Evolutionary conservation across 1,140 invertebrate species (phyloP), one percentile per base, ranked within the genome.

Genomic region (Leptinotarsa lineolata): DNA sequence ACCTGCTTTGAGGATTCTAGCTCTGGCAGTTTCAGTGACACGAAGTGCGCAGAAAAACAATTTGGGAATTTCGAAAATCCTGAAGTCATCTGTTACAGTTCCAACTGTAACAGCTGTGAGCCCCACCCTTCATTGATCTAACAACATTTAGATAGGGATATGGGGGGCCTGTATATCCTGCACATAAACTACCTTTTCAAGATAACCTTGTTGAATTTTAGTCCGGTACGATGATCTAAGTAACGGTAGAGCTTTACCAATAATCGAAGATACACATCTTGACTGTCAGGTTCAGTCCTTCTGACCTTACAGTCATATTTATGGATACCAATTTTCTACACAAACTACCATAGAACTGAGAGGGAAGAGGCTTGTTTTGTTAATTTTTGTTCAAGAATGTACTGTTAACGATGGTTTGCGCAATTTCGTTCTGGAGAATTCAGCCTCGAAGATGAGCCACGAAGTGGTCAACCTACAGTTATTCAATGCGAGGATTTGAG

Each of bases 261-360:
- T 74, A 99, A 90, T 64, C 96, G 91, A 83, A 99, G 88, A 88
- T 99, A 99, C 77, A 99, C 94, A 94, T 99, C 97, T 86, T 99
- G 92, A 75, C 95, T 97, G 86, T 93, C 97, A 15, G 98, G 97
- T 85, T 97, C 94, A 76, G 92, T 96, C 83, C 98, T 92, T 82
- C 94, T 91, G 84, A 98, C 97, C 89, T 99, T 99, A 77, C 98
- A 93, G 87, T 99, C 97, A 88, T 98, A 92, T 90, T 99, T 99
- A 87, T 99, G 97, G 84, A n/a, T n/a, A n/a, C n/a, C n/a, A n/a
- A 87, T 99, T 24, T 24, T 5, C 24, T 5, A 24, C 4, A 24
- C 24, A 24, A 24, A 5, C 24, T 24, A 24, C 24, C 1, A 24
- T 0, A 5, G 5, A 24, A 24, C n/a, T n/a, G n/a, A n/a, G n/a